Conservation (phyloP, 2,113 vertebrate species). For the Elachura formosa region DNA sequence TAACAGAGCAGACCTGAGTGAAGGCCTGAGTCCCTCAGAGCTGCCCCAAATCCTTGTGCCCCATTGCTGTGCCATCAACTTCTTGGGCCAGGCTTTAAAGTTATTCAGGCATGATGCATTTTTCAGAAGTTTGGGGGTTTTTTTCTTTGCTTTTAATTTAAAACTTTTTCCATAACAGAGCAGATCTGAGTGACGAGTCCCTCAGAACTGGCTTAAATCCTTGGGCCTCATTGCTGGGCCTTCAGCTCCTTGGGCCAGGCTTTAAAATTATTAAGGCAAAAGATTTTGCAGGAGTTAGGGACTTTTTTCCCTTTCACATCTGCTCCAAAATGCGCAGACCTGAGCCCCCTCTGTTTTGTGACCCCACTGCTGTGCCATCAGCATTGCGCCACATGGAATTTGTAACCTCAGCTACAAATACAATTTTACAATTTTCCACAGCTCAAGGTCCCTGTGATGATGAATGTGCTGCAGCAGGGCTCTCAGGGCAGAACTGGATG, state of each 20-base stretch:
- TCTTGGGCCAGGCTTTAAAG: background rate
- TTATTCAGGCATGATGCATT: background rate
- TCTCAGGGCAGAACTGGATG: background rate
- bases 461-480: background rate
- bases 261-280: fast-evolving
- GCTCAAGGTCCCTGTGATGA: background rate
- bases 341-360: background rate
- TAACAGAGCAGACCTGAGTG: background rate
- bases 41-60: background rate
- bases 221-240: too few relatives aligned
- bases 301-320: background rate
- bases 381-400: background rate
- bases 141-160: too few relatives aligned
- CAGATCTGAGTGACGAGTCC: background rate
- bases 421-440: background rate
- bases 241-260: background rate
- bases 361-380: background rate
- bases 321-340: too few relatives aligned
- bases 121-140: fast-evolving
- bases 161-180: too few relatives aligned
- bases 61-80: fast-evolving
- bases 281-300: background rate
- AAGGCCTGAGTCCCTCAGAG: background rate
- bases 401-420: background rate
- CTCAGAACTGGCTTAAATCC: background rate